Base-by-base conservation (phyloP, 2,888 invertebrate species). In the Sepioteuthis lessoniana region DNA sequence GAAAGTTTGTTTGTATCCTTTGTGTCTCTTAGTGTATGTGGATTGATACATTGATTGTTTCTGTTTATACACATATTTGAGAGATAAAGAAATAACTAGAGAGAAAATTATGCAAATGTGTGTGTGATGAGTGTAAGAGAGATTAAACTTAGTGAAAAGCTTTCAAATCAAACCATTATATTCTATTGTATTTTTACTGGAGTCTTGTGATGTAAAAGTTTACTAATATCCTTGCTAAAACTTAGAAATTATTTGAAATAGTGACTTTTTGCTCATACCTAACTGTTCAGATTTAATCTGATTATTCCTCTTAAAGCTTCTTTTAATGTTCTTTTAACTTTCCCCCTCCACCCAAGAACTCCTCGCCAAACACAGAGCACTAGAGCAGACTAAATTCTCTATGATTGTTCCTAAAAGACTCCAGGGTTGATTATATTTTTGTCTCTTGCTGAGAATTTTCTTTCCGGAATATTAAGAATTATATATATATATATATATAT, bases 381-480 rank as follows among this genome's bases (percentile, higher is more conserved):
- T 19, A 76, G 76, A 76, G 76, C 19, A 76, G 76, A 76, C 76
- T 13, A 76, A 76, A 76, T 35, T 76, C 76, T 76, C 76, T 76
- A 76, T n/a, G 76, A 16, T 76, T 76, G n/a, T 76, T 76, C 76
- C 76, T 76, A 76, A 76, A 76, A 76, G 76, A 76, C 76, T 76
- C 21, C 13, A 76, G 76, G 19, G n/a, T 55, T n/a, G n/a, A 76
- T 35, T n/a, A 76, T 35, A 76, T 13, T 76, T 76, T 76, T n/a
- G n/a, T n/a, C 76, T 35, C n/a, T n/a, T 19, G n/a, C 16, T n/a
- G n/a, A 76, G n/a, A 76, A 76, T 16, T 76, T n/a, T 76, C 76
- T 76, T 76, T n/a, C 0, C 31, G 8, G 76, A 76, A 76, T 76
- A 5, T n/a, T 31, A 76, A 50, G 50, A 50, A 50, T 50, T 50